Conservation (phyloP, 2,113 vertebrate species). For the Sprattus sprattus region DNA sequence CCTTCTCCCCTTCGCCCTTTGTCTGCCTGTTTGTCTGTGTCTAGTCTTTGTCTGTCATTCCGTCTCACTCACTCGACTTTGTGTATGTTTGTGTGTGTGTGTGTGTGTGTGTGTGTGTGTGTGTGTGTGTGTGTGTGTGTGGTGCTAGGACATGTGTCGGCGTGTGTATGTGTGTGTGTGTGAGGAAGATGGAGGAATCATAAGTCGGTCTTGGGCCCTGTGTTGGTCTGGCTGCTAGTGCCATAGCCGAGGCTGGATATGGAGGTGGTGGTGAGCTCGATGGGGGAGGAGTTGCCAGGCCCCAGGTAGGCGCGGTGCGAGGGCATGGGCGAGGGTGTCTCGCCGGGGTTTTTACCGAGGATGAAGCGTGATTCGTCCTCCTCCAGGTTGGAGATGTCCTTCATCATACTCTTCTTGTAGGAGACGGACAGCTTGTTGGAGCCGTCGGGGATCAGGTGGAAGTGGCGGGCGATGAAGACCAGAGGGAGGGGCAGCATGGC, state of each 20-base stretch:
- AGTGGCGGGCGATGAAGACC: conserved; percentile 85
- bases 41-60: conserved; percentile 35
- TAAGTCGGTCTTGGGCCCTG: conserved; percentile 91
- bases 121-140: not conserved
- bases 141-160: not conserved
- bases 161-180: not conserved
- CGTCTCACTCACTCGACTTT: conserved; percentile 41
- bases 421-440: conserved; percentile 95
- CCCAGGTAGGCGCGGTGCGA: conserved; percentile 89
- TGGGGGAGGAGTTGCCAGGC: conserved; percentile 80
- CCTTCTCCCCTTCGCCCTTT: conserved; percentile 33
- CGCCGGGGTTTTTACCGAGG: conserved; percentile 88
- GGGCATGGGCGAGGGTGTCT: conserved; percentile 93
- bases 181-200: conserved; percentile 63
- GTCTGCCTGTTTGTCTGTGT: not conserved
- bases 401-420: conserved; percentile 97
- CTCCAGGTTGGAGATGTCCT: conserved; percentile 96
- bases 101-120: not conserved
- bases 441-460: conserved; percentile 87
- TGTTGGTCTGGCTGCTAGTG: conserved; percentile 84
- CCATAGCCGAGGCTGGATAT: conserved; percentile 86
- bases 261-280: conserved; percentile 82
- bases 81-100: conserved; percentile 21
- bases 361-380: conserved; percentile 98
- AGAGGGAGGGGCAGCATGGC: conserved; percentile 89